Evolutionary conservation across 2,888 invertebrate genomes (phyloP).

Genomic region (Craniophora ligustri): DNA sequence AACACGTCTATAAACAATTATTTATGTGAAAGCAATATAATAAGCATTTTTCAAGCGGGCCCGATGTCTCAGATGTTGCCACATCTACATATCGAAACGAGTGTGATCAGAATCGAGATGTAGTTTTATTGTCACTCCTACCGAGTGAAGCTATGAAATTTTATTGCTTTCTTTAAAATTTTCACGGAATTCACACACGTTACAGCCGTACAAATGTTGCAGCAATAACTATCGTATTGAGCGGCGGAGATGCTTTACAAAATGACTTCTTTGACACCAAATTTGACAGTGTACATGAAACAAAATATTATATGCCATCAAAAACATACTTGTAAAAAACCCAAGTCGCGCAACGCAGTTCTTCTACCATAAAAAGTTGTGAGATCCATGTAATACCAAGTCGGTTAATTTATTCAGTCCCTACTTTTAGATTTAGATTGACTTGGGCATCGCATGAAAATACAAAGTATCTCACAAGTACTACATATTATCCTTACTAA

Average conservation of each 20-base stretch:
- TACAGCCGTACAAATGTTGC: constrained; percentile 61
- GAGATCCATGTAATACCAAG: no score
- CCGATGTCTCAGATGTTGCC: constrained; percentile 81
- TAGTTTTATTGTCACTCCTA: constrained; percentile 85
- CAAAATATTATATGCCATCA: no score
- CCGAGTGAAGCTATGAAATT: constrained; percentile 79
- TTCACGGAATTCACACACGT: constrained; percentile 62
- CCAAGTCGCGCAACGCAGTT: no score
- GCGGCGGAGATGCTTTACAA: constrained; percentile 45
- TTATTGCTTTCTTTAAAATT: constrained; percentile 75
- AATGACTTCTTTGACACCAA: constrained; percentile 57
- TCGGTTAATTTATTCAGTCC: no score
- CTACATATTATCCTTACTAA: no score
- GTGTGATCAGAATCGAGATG: constrained; percentile 87
- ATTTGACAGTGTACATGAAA: constrained; percentile 49
- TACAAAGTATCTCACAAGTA: no score
- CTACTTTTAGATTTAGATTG: no score
- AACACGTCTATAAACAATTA: constrained; percentile 63
- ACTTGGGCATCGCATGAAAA: no score
- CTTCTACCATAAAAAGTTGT: no score
- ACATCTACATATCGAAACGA: constrained; percentile 83
- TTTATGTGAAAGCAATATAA: constrained; percentile 80
- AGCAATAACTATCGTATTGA: constrained; percentile 54
- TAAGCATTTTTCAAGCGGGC: constrained; percentile 80
- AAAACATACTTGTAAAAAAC: no score